Conservation (phyloP, 1,140 invertebrate genomes). For the Zaprionus lachaisei region DNA sequence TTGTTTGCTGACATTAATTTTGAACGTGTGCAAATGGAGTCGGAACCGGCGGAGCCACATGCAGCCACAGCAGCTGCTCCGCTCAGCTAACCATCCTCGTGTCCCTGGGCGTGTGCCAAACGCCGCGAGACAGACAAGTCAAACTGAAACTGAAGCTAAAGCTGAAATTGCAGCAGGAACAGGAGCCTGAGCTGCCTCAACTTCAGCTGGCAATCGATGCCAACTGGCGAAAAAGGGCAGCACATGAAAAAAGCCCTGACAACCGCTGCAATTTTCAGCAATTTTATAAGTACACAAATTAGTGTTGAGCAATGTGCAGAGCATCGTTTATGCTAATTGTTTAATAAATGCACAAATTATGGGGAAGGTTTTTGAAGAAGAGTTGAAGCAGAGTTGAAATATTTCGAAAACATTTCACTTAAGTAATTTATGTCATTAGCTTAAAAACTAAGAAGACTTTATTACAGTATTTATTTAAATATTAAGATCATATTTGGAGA, state of each 20-base stretch:
- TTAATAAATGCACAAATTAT: not conserved
- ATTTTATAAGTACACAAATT: constrained; percentile 32
- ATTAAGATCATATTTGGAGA: too few species aligned
- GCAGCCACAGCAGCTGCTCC: constrained; percentile 57
- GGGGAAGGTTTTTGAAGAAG: not conserved
- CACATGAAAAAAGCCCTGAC: not conserved
- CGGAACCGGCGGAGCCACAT: constrained; percentile 14
- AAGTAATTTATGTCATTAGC: too few species aligned
- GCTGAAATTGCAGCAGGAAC: not conserved
- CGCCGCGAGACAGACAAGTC: not conserved
- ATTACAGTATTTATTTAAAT: too few species aligned
- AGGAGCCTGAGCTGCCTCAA: constrained; percentile 5
- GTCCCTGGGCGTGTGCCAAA: constrained; percentile 46
- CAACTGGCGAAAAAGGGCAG: constrained; percentile 6
- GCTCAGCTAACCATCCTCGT: constrained; percentile 3
- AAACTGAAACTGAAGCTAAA: not conserved
- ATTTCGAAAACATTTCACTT: too few species aligned
- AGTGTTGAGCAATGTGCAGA: constrained; percentile 17
- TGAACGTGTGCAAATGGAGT: constrained; percentile 62
- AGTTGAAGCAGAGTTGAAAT: not conserved
- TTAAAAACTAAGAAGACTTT: too few species aligned
- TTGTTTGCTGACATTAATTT: constrained; percentile 68
- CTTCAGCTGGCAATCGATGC: constrained; percentile 23
- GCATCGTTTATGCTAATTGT: constrained; percentile 10
- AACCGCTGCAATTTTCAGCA: constrained; percentile 12